Base-by-base conservation (phyloP, 2,797 vertebrate genomes). In the Pipistrellus nathusii region DNA sequence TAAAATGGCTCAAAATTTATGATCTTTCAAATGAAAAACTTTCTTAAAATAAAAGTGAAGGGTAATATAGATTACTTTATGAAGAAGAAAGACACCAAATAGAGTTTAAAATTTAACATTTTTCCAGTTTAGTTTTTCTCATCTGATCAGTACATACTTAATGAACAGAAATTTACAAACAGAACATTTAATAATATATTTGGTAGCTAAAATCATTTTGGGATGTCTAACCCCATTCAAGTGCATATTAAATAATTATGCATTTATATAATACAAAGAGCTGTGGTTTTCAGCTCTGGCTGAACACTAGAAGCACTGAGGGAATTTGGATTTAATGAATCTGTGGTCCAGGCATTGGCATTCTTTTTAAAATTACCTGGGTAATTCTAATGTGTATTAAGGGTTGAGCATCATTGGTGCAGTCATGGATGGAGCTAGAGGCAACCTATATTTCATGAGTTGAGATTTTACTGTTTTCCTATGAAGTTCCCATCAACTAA, bases 11-110 rank as follows among this genome's bases (percentile, higher is more conserved):
- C 68, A 71, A 87, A 46, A 64, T 66, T 38, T 57, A 44, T 35
- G 89, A 81, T 11, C 18, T 85, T 93, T 95, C 73, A 80, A 82
- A 73, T 82, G 3, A 35, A 75, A 91, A 86, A 76, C 32, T 55
- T 78, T 68, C 10, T 83, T 90, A 27, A 91, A 81, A 88, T 84
- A 64, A 80, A 86, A 51, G 14, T 25, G 23, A 81, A 85, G 7
- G 38, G 53, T 32, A 66, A 48, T 48, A 21, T 17, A 73, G 35
- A 35, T 66, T 48, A 55, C 9, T 81, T 69, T 71, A 84, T 62
- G 5, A 90, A 68, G 46, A 6, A 66, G 66, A 59, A 41, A 72
- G 44, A 75, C 44, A 38, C 0, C 21, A 51, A 51, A 46, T 69
- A 51, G 7, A 77, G 44, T 80, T 87, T 84, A 77, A 55, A 73